These are phyloP conservation scores for Acleris cristana DNA, from an alignment of 2,888 invertebrate species.

Conservation along the genomic window DNA sequence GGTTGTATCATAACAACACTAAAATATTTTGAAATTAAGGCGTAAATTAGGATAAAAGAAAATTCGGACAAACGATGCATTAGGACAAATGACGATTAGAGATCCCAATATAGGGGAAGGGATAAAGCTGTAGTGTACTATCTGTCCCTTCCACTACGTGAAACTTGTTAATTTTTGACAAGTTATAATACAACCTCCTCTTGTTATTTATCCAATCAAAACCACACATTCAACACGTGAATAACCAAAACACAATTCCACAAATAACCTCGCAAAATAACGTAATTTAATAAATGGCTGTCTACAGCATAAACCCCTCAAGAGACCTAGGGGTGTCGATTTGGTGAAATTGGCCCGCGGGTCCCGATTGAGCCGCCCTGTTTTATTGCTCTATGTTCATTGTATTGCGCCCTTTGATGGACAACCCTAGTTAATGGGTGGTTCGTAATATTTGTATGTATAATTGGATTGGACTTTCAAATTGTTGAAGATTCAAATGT, in stretches of 20 bases:
- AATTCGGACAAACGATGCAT: too few species aligned
- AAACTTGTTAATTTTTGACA: too few species aligned
- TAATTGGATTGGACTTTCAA: neutral
- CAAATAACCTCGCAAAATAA: conserved; percentile 28
- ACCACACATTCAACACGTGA: neutral
- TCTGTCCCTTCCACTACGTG: too few species aligned
- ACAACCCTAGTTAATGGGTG: conserved; percentile 41
- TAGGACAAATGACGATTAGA: too few species aligned
- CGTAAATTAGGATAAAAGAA: too few species aligned
- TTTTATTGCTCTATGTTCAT: conserved; percentile 49
- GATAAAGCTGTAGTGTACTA: too few species aligned
- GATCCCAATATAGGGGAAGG: too few species aligned
- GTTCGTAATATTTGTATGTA: conserved; percentile 5
- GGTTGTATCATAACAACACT: too few species aligned
- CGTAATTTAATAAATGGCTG: conserved; percentile 34
- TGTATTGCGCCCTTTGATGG: conserved; percentile 45
- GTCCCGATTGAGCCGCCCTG: conserved; percentile 42
- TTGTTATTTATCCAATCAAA: neutral
- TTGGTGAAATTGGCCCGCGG: conserved; percentile 47
- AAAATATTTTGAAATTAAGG: too few species aligned
- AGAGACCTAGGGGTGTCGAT: conserved; percentile 45
- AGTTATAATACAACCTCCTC: too few species aligned
- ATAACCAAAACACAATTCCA: conserved; percentile 35
- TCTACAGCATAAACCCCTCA: conserved; percentile 39
- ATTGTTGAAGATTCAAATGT: too few species aligned